Evolutionary conservation across 2,797 vertebrate genomes (phyloP).

Genomic region (Spondyliosoma cantharus): DNA sequence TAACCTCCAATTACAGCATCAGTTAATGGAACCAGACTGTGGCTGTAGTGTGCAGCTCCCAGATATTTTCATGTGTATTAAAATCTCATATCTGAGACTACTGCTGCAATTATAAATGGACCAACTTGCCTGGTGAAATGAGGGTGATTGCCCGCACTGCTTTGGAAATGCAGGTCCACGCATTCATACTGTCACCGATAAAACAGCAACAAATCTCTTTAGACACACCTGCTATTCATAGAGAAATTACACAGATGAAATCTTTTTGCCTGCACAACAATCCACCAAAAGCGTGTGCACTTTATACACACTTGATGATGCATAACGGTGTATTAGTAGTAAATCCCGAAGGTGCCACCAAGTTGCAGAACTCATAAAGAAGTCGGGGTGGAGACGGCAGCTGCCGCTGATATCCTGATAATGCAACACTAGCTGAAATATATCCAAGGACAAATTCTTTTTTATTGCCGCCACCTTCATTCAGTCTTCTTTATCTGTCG

Average conservation of each 20-base stretch:
- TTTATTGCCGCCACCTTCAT: conserved; percentile 25
- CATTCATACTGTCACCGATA: conserved; percentile 41
- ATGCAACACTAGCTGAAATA: conserved; percentile 25
- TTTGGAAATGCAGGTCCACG: conserved; percentile 4
- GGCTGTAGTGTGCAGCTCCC: conserved; percentile 5
- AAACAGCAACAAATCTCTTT: conserved; percentile 39
- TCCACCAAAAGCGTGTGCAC: not conserved
- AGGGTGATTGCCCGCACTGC: conserved; percentile 25
- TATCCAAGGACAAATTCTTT: conserved; percentile 42
- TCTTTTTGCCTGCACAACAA: not conserved
- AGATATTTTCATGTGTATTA: conserved; percentile 33
- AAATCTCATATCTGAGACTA: conserved; percentile 26
- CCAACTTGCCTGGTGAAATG: conserved; percentile 18
- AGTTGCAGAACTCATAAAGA: conserved; percentile 11
- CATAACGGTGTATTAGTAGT: not conserved
- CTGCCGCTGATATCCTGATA: conserved; percentile 12
- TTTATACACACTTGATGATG: no score
- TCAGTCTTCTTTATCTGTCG: conserved; percentile 31
- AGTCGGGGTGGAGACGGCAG: conserved; percentile 10
- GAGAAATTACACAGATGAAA: not conserved
- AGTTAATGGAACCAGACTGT: conserved; percentile 10
- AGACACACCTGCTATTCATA: conserved; percentile 20
- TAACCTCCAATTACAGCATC: conserved; percentile 3
- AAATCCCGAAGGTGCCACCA: not conserved
- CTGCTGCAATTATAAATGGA: conserved; percentile 23